Conservation (phyloP, 2,888 invertebrate genomes). For the Macrosiphum euphorbiae region DNA sequence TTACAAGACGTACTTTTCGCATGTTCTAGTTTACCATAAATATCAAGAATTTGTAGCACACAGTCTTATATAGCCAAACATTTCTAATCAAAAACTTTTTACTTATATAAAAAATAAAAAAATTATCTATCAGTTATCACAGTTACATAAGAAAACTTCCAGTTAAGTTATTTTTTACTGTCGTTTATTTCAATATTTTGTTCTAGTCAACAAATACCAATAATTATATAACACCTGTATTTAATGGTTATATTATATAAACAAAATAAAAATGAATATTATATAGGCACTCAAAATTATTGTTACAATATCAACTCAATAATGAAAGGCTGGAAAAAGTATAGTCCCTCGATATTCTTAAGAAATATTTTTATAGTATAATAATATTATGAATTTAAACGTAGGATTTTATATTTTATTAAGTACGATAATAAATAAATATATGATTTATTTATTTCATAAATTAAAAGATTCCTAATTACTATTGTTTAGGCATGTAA, state of each 20-base stretch:
- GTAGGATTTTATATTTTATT: not conserved
- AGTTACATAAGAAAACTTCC: not conserved
- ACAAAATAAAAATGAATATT: not conserved
- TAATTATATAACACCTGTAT: not conserved
- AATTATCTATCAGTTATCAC: not conserved
- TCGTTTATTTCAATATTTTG: not conserved
- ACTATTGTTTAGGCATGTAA: not conserved
- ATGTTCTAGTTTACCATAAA: conserved; percentile 10
- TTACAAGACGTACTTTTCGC: not conserved
- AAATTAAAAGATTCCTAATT: not conserved
- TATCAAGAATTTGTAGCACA: not conserved
- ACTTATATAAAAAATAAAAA: not conserved
- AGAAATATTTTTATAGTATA: not conserved
- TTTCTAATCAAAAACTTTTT: not conserved
- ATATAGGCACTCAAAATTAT: not conserved
- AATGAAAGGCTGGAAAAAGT: not conserved
- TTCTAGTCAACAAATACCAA: not conserved
- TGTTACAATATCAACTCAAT: not conserved
- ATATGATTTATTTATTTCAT: not conserved
- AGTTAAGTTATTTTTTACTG: not conserved
- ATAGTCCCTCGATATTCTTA: not conserved
- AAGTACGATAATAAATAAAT: not conserved
- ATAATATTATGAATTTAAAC: not conserved
- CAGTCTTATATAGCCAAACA: not conserved
- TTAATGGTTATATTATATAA: not conserved